Base-by-base conservation (phyloP, 2,888 invertebrate genomes). In the Gari tellinella region DNA sequence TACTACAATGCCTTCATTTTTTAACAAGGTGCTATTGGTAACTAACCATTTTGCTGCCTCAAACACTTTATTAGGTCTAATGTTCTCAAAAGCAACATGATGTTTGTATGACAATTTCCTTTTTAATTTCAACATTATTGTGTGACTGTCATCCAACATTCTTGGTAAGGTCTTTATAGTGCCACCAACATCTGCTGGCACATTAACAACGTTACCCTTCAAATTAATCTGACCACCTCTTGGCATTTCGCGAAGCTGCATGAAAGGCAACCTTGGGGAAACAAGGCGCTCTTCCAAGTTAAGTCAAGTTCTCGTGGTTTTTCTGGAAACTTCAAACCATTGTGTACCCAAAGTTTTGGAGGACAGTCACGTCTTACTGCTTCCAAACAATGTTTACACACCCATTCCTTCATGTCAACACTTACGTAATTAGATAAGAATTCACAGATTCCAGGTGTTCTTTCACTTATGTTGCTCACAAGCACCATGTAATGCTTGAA, bases 261-360 rank as follows among this genome's bases (percentile, higher is more conserved):
- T 79, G 49, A 75, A 72, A 19, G 74, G 70, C 14, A 78, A 17
- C 52, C 77, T 64, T 48, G 69, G 66, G 37, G 74, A 70, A 14
- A 77, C 63, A n/a, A 80, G 37, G 15, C 74, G 38, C 60, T 78
- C 75, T 72, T 81, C 81, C 14, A 81, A 53, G 26, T 68, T 15
- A 79, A 38, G 0, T 74, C 23, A 12, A 78, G 41, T 40, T 78
- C 58, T 21, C 19, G 25, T n/a, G 78, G 78, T 37, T 63, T 67
- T 3, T 43, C 21, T 19, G 74, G 67, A 63, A 78, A 78, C 38
- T 58, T 21, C 14, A 76, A 38, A 43, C 68, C 65, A 69, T 69
- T 75, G 10, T 46, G 17, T 40, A 52, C 7, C 57, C 60, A 68
- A 43, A 56, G 65, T 26, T 31, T 23, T 14, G 74, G 74, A n/a